Percentiles rank a stretch among this genome's conserved stretches.
phyloP scores from a whole-genome alignment of 2,113 vertebrate genomes.

The Sigmodon hispidus region DNA sequence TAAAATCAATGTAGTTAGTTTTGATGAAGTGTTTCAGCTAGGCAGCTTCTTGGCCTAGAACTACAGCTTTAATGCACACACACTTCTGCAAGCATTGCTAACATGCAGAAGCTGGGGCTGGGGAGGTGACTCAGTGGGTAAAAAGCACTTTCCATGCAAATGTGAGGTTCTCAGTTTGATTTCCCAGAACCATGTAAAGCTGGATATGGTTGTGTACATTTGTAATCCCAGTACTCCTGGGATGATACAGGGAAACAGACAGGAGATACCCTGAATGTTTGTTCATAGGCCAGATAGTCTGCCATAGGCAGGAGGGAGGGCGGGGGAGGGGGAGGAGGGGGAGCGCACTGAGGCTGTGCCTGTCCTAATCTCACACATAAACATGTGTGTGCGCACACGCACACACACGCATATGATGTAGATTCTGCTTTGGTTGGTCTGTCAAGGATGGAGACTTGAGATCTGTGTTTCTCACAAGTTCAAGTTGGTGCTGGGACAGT shows the following conservation, averaged over 20 bases:
- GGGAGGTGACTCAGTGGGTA: neutral
- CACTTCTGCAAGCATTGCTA: neutral
- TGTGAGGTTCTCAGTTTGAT: neutral
- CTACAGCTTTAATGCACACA: neutral
- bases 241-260: neutral
- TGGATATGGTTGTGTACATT: no score
- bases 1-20: neutral
- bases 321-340: neutral
- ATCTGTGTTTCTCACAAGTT: neutral
- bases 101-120: neutral
- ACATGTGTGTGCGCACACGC: neutral
- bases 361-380: neutral
- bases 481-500: neutral
- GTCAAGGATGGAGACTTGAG: neutral
- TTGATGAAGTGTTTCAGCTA: neutral
- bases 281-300: neutral
- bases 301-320: fast-evolving
- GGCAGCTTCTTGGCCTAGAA: neutral
- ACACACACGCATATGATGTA: neutral
- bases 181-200: neutral
- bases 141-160: neutral
- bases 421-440: neutral
- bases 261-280: neutral
- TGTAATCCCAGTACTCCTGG: neutral
- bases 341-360: neutral